Evolutionary conservation across 1,140 invertebrate species (phyloP).

Genomic region (Platorchestia sp.): DNA sequence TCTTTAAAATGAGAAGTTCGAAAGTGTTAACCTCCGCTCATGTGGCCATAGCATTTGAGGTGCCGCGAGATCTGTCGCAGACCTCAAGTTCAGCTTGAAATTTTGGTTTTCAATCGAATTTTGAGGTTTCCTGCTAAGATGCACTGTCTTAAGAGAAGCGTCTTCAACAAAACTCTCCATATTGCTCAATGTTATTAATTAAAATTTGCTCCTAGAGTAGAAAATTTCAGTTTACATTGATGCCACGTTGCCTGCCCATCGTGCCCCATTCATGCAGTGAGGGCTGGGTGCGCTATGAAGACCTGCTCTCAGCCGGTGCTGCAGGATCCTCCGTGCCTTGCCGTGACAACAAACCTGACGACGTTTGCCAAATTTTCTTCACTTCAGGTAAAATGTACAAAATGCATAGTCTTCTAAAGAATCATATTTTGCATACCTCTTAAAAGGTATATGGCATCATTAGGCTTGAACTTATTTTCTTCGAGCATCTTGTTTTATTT

Average conservation of each 20-base stretch:
- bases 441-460: no score
- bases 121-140: neutral
- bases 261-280: conserved; percentile 8
- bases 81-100: neutral
- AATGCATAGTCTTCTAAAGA: neutral
- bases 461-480: no score
- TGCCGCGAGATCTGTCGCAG: no score
- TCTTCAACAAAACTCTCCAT: neutral
- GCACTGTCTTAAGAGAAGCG: neutral
- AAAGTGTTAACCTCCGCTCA: no score
- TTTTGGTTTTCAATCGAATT: neutral
- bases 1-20: no score
- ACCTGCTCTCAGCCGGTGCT: conserved; percentile 45
- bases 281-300: conserved; percentile 58
- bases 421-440: no score
- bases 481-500: no score
- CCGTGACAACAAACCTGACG: conserved; percentile 70
- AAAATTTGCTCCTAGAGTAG: neutral
- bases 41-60: no score
- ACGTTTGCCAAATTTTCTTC: conserved; percentile 73
- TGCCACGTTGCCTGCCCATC: neutral
- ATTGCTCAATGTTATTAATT: neutral
- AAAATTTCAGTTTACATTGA: neutral
- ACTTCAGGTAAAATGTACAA: conserved; percentile 69
- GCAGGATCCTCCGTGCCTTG: conserved; percentile 60